A percentile compares a stretch with the other conserved stretches of the same genome.
These are phyloP conservation scores for Sebastes baramenuke DNA, from an alignment of 2,797 vertebrate species.

Conservation along the genomic window DNA sequence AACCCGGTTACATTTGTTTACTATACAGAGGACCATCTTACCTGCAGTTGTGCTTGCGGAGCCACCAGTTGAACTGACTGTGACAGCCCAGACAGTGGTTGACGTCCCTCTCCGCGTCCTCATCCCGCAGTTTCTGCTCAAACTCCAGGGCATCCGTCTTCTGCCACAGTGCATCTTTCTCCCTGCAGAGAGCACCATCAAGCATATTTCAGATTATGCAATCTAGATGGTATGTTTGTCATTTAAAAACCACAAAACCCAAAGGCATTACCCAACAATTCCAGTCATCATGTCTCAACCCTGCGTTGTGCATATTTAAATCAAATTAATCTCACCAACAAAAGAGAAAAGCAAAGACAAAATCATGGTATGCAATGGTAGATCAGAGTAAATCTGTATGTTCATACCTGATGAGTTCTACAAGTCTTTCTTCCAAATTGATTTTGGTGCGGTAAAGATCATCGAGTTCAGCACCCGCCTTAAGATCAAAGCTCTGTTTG, in stretches of 20 bases:
- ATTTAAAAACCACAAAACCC: neutral
- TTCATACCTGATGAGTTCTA: slow-evolving; percentile 90
- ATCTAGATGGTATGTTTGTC: neutral
- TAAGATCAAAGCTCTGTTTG: slow-evolving; percentile 86
- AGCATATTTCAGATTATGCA: neutral
- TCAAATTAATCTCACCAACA: neutral
- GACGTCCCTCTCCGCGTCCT: slow-evolving; percentile 88
- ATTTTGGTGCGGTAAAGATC: slow-evolving; percentile 93
- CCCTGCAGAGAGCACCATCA: slow-evolving; percentile 77
- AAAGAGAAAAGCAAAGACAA: neutral
- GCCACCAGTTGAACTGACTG: slow-evolving; percentile 93
- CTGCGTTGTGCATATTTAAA: neutral
- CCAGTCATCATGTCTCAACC: neutral
- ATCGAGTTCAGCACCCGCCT: slow-evolving; percentile 89
- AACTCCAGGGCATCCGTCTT: slow-evolving; percentile 93
- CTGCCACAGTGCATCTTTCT: slow-evolving; percentile 94
- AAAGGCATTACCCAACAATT: neutral
- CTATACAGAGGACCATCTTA: slow-evolving; percentile 48
- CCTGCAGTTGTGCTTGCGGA: slow-evolving; percentile 94
- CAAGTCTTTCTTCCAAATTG: slow-evolving; percentile 93
- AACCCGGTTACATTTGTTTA: neutral
- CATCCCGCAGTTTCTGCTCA: slow-evolving; percentile 89
- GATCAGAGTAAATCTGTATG: neutral
- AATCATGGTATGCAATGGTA: neutral
- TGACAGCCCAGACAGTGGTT: slow-evolving; percentile 89